These are phyloP conservation scores for Drosophila bifasciata DNA, from an alignment of 1,140 invertebrate species.

Conservation along the genomic window DNA sequence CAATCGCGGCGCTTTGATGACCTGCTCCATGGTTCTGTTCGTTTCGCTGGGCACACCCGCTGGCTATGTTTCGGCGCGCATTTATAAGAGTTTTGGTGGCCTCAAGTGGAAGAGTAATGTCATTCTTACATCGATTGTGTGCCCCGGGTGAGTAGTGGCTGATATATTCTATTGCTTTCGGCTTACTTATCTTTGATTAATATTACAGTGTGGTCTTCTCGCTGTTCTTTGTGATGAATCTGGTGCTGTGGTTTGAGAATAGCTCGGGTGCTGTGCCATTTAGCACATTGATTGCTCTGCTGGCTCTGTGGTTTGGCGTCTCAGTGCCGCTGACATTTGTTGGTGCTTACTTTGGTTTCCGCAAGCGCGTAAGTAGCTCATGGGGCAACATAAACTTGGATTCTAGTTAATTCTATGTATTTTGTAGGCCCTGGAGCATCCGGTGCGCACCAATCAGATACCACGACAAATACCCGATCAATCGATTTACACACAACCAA, in stretches of 20 bases:
- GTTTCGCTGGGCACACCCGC: constrained; percentile 97
- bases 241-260: constrained; percentile 96
- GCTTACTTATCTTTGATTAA: constrained; percentile 22
- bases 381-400: too few species aligned
- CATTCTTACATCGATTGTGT: constrained; percentile 96
- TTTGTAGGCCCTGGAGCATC: constrained; percentile 95
- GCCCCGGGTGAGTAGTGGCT: constrained; percentile 91
- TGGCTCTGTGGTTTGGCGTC: constrained; percentile 99
- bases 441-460: constrained; percentile 99
- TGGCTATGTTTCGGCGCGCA: constrained; percentile 97
- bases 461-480: constrained; percentile 99
- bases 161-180: background rate
- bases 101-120: constrained; percentile 99
- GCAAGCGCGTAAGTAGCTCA: constrained; percentile 92
- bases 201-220: constrained; percentile 94
- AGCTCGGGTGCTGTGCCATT: constrained; percentile 98
- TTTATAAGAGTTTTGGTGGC: constrained; percentile 99
- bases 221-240: constrained; percentile 98
- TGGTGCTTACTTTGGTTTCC: constrained; percentile 99
- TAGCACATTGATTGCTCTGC: constrained; percentile 97
- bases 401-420: constrained; percentile 1
- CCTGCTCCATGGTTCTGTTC: constrained; percentile 97
- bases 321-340: constrained; percentile 98
- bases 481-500: constrained; percentile 97
- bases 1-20: constrained; percentile 99